A percentile compares a stretch with the other conserved stretches of the same genome.
phyloP scores from a whole-genome alignment of 2,888 invertebrate species.

The Caprella mutica region DNA sequence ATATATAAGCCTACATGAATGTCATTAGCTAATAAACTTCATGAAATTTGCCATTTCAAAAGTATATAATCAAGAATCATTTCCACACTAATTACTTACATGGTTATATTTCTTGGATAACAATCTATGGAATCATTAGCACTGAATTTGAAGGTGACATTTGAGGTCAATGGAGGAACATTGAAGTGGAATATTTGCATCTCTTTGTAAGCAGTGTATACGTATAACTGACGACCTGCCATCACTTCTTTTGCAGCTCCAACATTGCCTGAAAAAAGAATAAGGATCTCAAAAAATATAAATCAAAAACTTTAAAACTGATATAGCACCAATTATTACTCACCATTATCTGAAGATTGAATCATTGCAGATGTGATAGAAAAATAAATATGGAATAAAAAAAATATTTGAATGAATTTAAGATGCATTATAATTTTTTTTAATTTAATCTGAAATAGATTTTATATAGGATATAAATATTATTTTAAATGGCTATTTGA shows the following conservation, averaged over 20 bases:
- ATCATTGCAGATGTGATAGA: too few species aligned
- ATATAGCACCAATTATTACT: not conserved
- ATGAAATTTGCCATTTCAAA: conserved; percentile 17
- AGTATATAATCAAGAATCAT: conserved; percentile 7
- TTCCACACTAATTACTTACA: conserved; percentile 35
- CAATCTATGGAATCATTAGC: conserved; percentile 37
- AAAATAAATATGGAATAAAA: too few species aligned
- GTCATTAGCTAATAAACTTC: too few species aligned
- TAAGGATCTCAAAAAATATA: not conserved
- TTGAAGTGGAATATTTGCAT: conserved; percentile 50
- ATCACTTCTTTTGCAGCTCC: conserved; percentile 18
- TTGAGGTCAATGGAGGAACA: conserved; percentile 46
- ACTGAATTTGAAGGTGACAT: conserved; percentile 44
- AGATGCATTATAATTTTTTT: too few species aligned
- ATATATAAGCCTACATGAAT: too few species aligned
- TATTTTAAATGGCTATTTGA: too few species aligned
- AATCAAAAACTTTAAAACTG: not conserved
- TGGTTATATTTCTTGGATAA: conserved; percentile 36
- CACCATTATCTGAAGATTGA: conserved; percentile 5
- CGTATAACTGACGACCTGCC: conserved; percentile 30
- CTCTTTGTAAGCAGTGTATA: conserved; percentile 45
- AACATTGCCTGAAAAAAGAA: not conserved
- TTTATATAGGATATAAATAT: too few species aligned
- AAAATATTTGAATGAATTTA: too few species aligned
- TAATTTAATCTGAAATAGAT: too few species aligned